Conservation (phyloP, 92 coral and sea anemone species). For the Phenganax stokvisi region DNA sequence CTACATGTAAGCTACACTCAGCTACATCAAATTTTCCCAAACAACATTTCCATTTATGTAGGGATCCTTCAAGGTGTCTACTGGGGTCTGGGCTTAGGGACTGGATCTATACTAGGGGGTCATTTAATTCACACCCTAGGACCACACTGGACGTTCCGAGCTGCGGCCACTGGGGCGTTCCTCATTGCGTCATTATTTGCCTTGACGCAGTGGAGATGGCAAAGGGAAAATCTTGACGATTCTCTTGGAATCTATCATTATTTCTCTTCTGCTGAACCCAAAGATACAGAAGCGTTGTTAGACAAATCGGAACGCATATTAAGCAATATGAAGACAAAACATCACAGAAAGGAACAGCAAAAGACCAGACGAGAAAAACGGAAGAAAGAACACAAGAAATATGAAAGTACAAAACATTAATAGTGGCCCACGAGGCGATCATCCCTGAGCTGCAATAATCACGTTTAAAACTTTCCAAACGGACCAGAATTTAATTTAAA, state of each 20-base stretch:
- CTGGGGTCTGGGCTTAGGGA: slow-evolving; percentile 97
- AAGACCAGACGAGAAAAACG: background rate
- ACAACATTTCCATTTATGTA: slow-evolving; percentile 1
- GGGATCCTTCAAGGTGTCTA: slow-evolving; percentile 95
- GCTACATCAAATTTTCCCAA: too few relatives aligned
- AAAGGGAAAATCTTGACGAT: slow-evolving; percentile 48
- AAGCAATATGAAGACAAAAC: background rate
- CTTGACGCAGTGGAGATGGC: slow-evolving; percentile 80
- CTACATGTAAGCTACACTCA: too few relatives aligned
- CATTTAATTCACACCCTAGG: slow-evolving; percentile 89
- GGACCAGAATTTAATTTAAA: too few relatives aligned
- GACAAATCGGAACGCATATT: background rate
- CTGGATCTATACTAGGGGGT: slow-evolving; percentile 86
- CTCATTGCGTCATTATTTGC: slow-evolving; percentile 70
- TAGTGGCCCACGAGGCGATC: background rate
- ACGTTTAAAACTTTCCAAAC: too few relatives aligned
- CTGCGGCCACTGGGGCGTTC: slow-evolving; percentile 65
- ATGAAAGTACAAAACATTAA: background rate
- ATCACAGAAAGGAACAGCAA: slow-evolving; percentile 12
- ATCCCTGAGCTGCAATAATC: too few relatives aligned
- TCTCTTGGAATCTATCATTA: slow-evolving; percentile 56
- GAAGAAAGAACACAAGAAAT: background rate
- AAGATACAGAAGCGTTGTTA: slow-evolving; percentile 79
- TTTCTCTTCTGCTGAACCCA: slow-evolving; percentile 72
- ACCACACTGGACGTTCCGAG: slow-evolving; percentile 72